Evolutionary conservation across 2,888 invertebrate genomes (phyloP), one percentile per base, ranked within the genome.

Genomic region (Trissolcus brochymenae): DNA sequence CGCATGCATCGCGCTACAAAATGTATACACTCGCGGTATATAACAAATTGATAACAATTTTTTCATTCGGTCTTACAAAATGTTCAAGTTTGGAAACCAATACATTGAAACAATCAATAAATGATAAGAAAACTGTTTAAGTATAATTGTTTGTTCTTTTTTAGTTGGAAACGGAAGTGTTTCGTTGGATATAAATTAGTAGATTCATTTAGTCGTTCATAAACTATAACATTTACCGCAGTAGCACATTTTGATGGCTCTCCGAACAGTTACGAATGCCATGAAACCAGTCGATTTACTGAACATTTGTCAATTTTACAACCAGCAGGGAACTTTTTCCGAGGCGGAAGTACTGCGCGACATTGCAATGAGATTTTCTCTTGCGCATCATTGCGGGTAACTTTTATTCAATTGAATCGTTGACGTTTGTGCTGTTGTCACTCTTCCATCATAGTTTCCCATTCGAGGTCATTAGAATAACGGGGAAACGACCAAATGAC

Each of bases 401-500:
- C 46, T 71, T 82, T 54, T 53, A 82, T 83, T 81, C 80, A 81
- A 83, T 80, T 78, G 74, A 70, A 81, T 56, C 73, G 81, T 84
- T 83, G 86, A 85, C 83, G 84, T 85, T 84, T 84, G 83, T 81
- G 72, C 66, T 67, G 80, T 81, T 80, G 76, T 79, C 76, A 65
- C 80, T 78, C 78, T 79, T 79, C 80, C 62, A 62, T 72, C 53
- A 62, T 11, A 46, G 7, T 60, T 79, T 76, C 54, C 73, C 80
- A 83, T 85, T 85, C 82, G 79, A 82, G 84, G 83, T 84, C 85
- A 86, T 85, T 84, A 78, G 81, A 81, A 82, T 84, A 85, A 83
- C 84, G 84, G 83, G 76, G 74, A 67, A 56, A 17, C 46, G 78
- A 61, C 67, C 77, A 81, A 82, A 78, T 79, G 82, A 83, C 84